Percentiles rank a stretch among this genome's conserved stretches.
phyloP scores from a whole-genome alignment of 2,797 vertebrate genomes.

The Hipposideros larvatus region DNA sequence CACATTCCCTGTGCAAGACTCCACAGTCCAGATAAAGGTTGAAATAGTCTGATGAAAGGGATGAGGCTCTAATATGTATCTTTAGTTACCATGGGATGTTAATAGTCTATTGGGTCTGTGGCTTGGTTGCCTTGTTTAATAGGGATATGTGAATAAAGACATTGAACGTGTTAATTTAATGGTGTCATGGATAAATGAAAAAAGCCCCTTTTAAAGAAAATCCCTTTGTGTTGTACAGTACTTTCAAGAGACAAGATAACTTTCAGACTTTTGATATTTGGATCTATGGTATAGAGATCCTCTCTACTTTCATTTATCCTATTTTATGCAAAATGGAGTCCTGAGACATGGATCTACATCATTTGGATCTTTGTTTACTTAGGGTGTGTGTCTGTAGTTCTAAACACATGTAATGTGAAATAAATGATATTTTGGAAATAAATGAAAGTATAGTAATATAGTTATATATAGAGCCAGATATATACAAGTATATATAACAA shows the following conservation, averaged over 20 bases:
- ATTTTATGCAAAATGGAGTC: background rate
- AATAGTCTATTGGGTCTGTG: background rate
- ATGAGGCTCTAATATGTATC: background rate
- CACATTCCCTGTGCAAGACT: conserved; percentile 38
- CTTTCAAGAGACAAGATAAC: background rate
- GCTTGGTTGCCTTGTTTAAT: background rate
- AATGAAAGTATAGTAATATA: conserved; percentile 14
- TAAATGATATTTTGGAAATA: conserved; percentile 14
- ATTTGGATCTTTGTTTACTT: conserved; percentile 24
- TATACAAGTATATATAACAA: background rate
- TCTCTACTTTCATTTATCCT: conserved; percentile 5
- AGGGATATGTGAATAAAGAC: background rate
- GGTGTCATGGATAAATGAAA: background rate
- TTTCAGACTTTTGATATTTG: background rate
- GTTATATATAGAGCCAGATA: background rate
- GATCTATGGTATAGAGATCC: background rate
- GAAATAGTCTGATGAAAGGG: background rate
- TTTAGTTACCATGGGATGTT: background rate
- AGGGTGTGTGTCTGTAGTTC: background rate
- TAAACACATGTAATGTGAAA: background rate
- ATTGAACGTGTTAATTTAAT: conserved; percentile 24
- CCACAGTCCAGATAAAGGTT: background rate
- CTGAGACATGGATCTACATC: background rate
- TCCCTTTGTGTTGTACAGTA: background rate
- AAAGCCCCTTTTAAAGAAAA: conserved; percentile 46